These are phyloP conservation scores for Sebastes diploproa DNA, from an alignment of 2,797 vertebrate genomes.

Conservation along the genomic window DNA sequence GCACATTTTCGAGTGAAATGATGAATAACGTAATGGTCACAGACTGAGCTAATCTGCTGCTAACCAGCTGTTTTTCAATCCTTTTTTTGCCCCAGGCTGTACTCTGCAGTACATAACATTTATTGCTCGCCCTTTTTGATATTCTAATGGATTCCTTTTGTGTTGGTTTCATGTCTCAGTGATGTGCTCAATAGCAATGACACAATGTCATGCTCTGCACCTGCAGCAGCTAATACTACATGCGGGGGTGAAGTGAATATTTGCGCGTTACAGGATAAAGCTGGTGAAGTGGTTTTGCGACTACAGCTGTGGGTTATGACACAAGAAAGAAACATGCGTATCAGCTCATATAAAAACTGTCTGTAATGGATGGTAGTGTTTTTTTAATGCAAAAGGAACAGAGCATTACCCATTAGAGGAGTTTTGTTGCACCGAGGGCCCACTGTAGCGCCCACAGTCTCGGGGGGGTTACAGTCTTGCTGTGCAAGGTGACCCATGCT, in stretches of 20 bases:
- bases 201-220: conserved; percentile 28
- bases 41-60: conserved; percentile 47
- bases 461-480: conserved; percentile 28
- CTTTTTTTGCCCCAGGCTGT: conserved; percentile 21
- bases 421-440: conserved; percentile 23
- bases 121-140: conserved; percentile 38
- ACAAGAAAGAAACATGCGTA: background rate
- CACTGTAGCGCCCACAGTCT: conserved; percentile 8
- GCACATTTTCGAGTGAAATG: conserved; percentile 26
- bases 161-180: conserved; percentile 34
- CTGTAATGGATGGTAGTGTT: background rate
- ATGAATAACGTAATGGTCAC: conserved; percentile 34
- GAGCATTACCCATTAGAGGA: conserved; percentile 21
- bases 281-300: conserved; percentile 17
- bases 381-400: conserved; percentile 14
- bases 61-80: conserved; percentile 43
- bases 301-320: conserved; percentile 1
- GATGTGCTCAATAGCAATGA: conserved; percentile 12
- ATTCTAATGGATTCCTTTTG: conserved; percentile 39
- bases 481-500: conserved; percentile 70
- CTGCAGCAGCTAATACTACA: conserved; percentile 28
- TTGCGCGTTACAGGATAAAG: background rate
- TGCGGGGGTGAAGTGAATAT: background rate
- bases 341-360: background rate
- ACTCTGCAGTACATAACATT: conserved; percentile 19